Evolutionary conservation across 2,888 invertebrate genomes (phyloP), one percentile per base, ranked within the genome.

Genomic region (Stratiomys singularior): DNA sequence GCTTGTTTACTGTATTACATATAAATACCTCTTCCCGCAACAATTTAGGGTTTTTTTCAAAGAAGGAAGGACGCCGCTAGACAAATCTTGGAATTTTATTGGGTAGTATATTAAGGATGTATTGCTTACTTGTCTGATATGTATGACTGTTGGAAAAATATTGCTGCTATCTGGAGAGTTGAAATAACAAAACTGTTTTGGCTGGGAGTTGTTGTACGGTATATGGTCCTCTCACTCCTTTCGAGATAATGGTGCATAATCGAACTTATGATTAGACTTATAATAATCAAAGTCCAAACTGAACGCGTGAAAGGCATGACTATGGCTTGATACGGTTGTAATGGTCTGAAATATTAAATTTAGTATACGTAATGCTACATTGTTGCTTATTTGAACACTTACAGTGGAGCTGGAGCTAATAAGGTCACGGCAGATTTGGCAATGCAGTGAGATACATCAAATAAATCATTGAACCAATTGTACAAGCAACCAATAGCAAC

Each of bases 401-500:
- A 86, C 86, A 81, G 82, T 28, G 86, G 85, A 15, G 84, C 85
- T 5, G 86, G 86, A 4, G 83, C 86, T 2, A 86, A 76, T 13
- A 86, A 81, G 0, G 85, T 85, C 0, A 86, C 85, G 0, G 85
- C 83, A 0, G 86, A 86, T 44, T 85, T 83, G 0, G 86, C 85
- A 23, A 86, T 85, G 4, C 82, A 79, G 25, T 82, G 80, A 0
- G 86, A 86, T 3, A 84, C 84, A 80, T 86, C 86, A 15, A 85
- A 85, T 3, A 85, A 82, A 28, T 83, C 82, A 78, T 85, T 81
- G 46, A 86, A 86, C 86, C 86, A 86, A 78, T 86, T 86, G 80
- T 86, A 86, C 21, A 86, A 83, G 76, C 86, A 85, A 0, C 86
- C 86, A 64, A 86, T 84, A 47, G 85, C 85, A 79, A 86, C 44